Percentiles rank a stretch among this genome's conserved stretches.
These are phyloP conservation scores for Panthera uncia DNA, from an alignment of 2,113 vertebrate genomes.

Conservation along the genomic window DNA sequence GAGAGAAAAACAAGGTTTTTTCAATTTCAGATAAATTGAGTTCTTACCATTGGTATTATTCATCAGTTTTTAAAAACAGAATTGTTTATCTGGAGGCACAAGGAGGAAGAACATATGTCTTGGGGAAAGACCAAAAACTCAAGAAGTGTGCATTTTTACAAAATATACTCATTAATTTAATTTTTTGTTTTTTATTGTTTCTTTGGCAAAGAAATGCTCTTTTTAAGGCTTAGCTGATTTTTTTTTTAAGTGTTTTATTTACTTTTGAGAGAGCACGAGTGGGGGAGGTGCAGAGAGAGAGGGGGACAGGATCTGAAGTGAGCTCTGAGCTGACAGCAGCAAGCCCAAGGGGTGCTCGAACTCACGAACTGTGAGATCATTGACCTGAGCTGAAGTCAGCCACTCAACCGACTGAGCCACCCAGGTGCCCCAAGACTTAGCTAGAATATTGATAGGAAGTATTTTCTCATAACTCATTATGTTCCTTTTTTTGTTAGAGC, in stretches of 20 bases:
- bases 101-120: background rate
- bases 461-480: background rate
- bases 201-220: background rate
- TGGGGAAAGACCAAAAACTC: slow-evolving; percentile 9
- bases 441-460: background rate
- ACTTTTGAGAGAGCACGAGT: too few species aligned
- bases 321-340: too few species aligned
- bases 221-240: background rate
- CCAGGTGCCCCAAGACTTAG: background rate
- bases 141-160: background rate
- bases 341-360: too few species aligned
- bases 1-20: slow-evolving; percentile 27
- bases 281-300: too few species aligned
- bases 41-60: background rate
- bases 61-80: background rate
- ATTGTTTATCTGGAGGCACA: background rate
- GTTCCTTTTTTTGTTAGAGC: background rate
- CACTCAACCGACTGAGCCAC: too few species aligned
- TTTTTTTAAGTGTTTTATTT: too few species aligned
- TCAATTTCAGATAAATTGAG: background rate
- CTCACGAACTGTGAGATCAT: too few species aligned
- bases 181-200: slow-evolving; percentile 24
- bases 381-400: too few species aligned
- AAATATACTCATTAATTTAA: background rate
- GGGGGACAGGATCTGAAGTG: too few species aligned